A percentile compares a stretch with the other conserved stretches of the same genome.
phyloP scores from a whole-genome alignment of 2,113 vertebrate genomes.

The Perca flavescens region DNA sequence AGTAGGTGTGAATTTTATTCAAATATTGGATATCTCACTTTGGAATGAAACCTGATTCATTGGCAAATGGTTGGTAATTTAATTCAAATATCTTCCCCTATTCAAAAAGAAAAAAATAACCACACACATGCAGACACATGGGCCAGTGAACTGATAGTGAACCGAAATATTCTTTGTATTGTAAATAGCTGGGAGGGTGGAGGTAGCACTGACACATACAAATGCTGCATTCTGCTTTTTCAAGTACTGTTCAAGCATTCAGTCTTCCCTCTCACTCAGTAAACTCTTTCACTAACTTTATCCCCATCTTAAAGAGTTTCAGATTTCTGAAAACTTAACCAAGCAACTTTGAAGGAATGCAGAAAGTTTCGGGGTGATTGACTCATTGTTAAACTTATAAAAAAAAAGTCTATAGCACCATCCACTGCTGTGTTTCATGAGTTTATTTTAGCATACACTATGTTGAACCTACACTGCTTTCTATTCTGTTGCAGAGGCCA shows the following conservation, averaged over 20 bases:
- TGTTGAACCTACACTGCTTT: conserved; percentile 9
- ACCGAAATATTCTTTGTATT: conserved; percentile 44
- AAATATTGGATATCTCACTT: conserved; percentile 47
- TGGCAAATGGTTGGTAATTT: conserved; percentile 39
- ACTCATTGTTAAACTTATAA: conserved; percentile 9
- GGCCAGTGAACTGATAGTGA: conserved; percentile 31
- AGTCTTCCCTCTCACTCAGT: neutral
- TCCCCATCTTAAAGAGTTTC: neutral
- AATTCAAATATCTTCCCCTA: conserved; percentile 39
- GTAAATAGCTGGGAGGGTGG: conserved; percentile 24
- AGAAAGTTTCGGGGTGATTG: conserved; percentile 25
- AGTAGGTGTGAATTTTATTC: conserved; percentile 27
- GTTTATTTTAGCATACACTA: neutral
- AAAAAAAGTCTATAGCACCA: conserved; percentile 2
- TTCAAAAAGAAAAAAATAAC: neutral
- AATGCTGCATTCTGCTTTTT: conserved; percentile 19
- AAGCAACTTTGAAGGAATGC: conserved; percentile 13
- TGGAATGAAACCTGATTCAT: conserved; percentile 44
- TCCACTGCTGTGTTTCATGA: neutral
- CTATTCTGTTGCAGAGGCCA: neutral
- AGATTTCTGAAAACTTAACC: conserved; percentile 15
- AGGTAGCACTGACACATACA: conserved; percentile 1
- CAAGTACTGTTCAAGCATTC: neutral
- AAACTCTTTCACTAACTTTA: conserved; percentile 40
- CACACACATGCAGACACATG: neutral